Percentiles rank a stretch among this genome's conserved stretches.
phyloP scores from a whole-genome alignment of 2,888 invertebrate species.

The Phanerotoma sp. region DNA sequence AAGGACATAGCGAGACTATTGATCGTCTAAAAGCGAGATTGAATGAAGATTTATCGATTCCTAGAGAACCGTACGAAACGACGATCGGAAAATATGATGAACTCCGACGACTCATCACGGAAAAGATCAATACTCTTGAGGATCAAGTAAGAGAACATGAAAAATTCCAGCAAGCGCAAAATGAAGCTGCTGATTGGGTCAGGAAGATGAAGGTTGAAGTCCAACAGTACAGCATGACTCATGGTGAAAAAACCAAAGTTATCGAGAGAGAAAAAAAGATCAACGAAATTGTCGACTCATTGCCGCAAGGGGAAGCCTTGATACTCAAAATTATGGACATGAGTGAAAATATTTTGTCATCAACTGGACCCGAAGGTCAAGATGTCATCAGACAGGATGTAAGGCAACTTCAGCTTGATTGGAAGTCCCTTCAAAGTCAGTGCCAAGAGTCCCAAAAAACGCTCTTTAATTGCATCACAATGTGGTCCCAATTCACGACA shows the following conservation, averaged over 20 bases:
- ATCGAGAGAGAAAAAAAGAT: conserved; percentile 76
- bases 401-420: conserved; percentile 76
- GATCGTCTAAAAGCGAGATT: conserved; percentile 76
- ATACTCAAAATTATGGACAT: conserved; percentile 73
- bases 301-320: conserved; percentile 73
- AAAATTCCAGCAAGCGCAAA: conserved; percentile 79
- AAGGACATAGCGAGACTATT: conserved; percentile 75
- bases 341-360: conserved; percentile 73
- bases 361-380: conserved; percentile 81
- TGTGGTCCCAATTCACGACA: conserved; percentile 79
- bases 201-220: conserved; percentile 77
- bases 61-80: conserved; percentile 69
- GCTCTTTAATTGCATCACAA: conserved; percentile 72
- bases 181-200: conserved; percentile 84
- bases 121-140: conserved; percentile 72
- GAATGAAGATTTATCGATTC: conserved; percentile 68
- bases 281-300: conserved; percentile 66
- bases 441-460: conserved; percentile 76
- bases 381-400: conserved; percentile 80
- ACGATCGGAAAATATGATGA: conserved; percentile 72
- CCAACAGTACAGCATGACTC: conserved; percentile 83
- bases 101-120: conserved; percentile 67
- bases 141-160: conserved; percentile 85
- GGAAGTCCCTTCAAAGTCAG: conserved; percentile 77
- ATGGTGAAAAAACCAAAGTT: conserved; percentile 80